Evolutionary conservation across 1,140 invertebrate species (phyloP).

Genomic region (Paramacrobiotus metropolitanus): DNA sequence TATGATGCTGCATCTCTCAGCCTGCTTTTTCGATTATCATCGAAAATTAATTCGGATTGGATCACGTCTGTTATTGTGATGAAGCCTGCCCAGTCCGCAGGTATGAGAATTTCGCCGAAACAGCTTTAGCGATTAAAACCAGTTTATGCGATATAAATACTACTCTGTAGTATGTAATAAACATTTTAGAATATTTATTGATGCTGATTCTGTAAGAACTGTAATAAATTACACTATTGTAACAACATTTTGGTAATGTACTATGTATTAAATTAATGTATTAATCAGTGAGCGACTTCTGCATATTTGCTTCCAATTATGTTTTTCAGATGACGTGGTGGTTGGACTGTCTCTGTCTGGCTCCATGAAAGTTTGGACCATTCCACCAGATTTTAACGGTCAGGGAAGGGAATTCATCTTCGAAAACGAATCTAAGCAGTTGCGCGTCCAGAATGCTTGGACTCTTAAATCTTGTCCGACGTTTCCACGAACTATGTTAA

Average conservation of each 20-base stretch:
- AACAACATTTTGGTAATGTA: too few relatives aligned
- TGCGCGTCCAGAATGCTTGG: slow-evolving; percentile 72
- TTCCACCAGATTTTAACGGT: neutral
- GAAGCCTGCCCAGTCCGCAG: slow-evolving; percentile 36
- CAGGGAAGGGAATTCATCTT: slow-evolving; percentile 29
- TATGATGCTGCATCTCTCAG: slow-evolving; percentile 89
- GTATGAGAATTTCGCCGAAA: slow-evolving; percentile 13
- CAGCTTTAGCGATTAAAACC: neutral
- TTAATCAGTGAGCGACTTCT: too few relatives aligned
- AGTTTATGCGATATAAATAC: too few relatives aligned
- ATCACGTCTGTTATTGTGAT: slow-evolving; percentile 82
- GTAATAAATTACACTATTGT: too few relatives aligned
- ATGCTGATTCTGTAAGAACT: too few relatives aligned
- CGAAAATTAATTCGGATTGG: slow-evolving; percentile 90
- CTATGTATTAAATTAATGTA: too few relatives aligned
- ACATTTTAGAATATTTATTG: too few relatives aligned
- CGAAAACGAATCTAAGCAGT: slow-evolving; percentile 94
- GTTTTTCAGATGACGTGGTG: slow-evolving; percentile 65
- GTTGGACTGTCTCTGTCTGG: slow-evolving; percentile 84
- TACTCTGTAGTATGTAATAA: too few relatives aligned
- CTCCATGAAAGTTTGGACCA: slow-evolving; percentile 90
- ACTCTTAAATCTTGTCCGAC: slow-evolving; percentile 76
- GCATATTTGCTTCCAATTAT: neutral
- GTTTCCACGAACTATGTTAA: slow-evolving; percentile 83
- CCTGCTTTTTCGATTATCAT: slow-evolving; percentile 69